Base-by-base conservation (phyloP, 2,888 invertebrate species). In the Steinernema scapterisci region DNA sequence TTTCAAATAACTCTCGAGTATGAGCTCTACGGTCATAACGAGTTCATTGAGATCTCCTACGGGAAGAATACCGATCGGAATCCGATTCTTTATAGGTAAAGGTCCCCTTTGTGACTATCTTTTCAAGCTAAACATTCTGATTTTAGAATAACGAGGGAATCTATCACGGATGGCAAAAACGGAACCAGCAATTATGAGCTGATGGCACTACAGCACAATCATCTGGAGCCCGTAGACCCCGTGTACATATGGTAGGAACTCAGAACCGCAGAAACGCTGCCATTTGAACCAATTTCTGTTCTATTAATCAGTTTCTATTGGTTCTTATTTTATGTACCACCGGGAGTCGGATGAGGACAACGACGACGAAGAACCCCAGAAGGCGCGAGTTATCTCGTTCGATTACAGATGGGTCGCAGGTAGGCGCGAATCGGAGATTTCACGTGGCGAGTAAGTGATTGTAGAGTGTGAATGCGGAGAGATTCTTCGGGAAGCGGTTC, bases 191-290 rank as follows among this genome's bases (percentile, higher is more conserved):
- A 48, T 13, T 48, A n/a, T 19, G 48, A 48, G 48, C 19, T 48
- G 48, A 48, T 2, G 13, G 48, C 38, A 9, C 38, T 38, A 6
- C 38, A 9, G 54, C 5, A 23, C 5, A 54, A 21, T 13, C 21
- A 54, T 9, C 7, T 16, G 21, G 54, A 54, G 13, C 13, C 23
- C 5, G 13, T 23, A n/a, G 31, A 63, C 11, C 16, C 63, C 16
- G 46, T 74, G 7, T 38, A 71, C 19, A n/a, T 79, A 5, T 79
- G 79, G 79, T n/a, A n/a, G n/a, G n/a, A n/a, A n/a, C n/a, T n/a
- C n/a, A n/a, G n/a, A n/a, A n/a, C n/a, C n/a, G n/a, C n/a, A n/a
- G n/a, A n/a, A n/a, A n/a, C n/a, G n/a, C n/a, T n/a, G n/a, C n/a
- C n/a, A n/a, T n/a, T n/a, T n/a, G n/a, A n/a, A n/a, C n/a, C n/a